Base-by-base conservation (phyloP, 2,888 invertebrate species). In the Cephalotes varians region DNA sequence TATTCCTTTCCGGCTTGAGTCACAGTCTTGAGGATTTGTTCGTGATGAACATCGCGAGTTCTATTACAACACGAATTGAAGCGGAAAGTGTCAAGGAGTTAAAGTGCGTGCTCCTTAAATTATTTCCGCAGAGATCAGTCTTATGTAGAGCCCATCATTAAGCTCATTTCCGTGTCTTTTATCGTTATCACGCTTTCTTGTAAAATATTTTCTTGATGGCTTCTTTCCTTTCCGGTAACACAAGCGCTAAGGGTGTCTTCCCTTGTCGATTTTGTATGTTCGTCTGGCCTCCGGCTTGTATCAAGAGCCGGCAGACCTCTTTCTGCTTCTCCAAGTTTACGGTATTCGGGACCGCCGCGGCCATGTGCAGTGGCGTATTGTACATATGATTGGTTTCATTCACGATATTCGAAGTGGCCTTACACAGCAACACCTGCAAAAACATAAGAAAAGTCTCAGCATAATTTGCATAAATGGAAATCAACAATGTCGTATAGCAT, bases 321-420 rank as follows among this genome's bases (percentile, higher is more conserved):
- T 73, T 83, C 67, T 93, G 94, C 31, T 84, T 90, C 9, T 91
- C 90, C 56, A 91, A 72, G 1, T 82, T 65, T 2, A 90, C 69
- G n/a, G 69, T 71, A 4, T 85, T 87, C 12, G 91, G 87, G 1
- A 85, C 76, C 1, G 86, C 81, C 0, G 90, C 90, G n/a, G 91
- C 92, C 80, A 92, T 69, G 84, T 93, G 93, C 9, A 93, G 49
- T 47, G 93, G 89, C 18, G 93, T 93, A 67, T 93, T 91, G 34
- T 87, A 88, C 51, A 84, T 88, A 67, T 91, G 88, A 69, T 94
- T 93, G 21, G 77, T 76, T 1, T 90, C 82, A 74, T 93, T 92
- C 3, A 92, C 90, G 15, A 86, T 85, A 9, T 88, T 87, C 3
- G 72, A 40, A 54, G 87, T 88, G 15, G 82, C 76, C 34, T 83